Conservation (phyloP, 2,888 invertebrate species). For the Tetragonisca angustula region DNA sequence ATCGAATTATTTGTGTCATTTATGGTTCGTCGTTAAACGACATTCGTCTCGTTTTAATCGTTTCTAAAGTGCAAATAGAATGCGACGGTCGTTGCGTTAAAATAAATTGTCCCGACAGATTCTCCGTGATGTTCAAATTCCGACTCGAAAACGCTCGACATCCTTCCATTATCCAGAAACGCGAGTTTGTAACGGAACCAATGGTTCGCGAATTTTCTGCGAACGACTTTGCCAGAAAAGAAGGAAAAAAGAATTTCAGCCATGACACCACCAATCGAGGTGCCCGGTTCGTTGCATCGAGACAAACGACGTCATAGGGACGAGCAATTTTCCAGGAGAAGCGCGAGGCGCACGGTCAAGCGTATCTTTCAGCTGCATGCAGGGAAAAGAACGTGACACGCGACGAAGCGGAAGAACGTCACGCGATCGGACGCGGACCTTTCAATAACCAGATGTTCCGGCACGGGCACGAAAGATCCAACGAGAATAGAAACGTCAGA, state of each 20-base stretch:
- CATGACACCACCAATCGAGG: not conserved
- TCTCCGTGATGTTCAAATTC: too few relatives aligned
- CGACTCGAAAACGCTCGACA: too few relatives aligned
- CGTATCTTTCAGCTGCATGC: constrained; percentile 1
- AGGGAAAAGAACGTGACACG: constrained; percentile 12
- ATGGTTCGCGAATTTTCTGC: not conserved
- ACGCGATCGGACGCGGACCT: constrained; percentile 31
- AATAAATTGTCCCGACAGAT: too few relatives aligned
- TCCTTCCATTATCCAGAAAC: too few relatives aligned
- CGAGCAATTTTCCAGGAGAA: constrained; percentile 28
- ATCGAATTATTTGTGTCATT: too few relatives aligned
- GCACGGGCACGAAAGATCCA: constrained; percentile 30
- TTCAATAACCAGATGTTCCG: constrained; percentile 29
- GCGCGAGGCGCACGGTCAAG: constrained; percentile 24
- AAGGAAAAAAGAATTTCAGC: not conserved
- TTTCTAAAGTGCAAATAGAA: too few relatives aligned
- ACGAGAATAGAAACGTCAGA: constrained; percentile 51
- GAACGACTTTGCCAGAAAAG: not conserved
- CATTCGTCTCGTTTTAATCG: too few relatives aligned
- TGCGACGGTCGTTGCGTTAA: too few relatives aligned
- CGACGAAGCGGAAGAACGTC: constrained; percentile 36
- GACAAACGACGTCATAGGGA: constrained; percentile 21
- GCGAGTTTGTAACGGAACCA: too few relatives aligned
- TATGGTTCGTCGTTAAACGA: too few relatives aligned
- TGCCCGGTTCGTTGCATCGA: constrained; percentile 20